Evolutionary conservation across 2,797 vertebrate species (phyloP).

Genomic region (Lemur catta): DNA sequence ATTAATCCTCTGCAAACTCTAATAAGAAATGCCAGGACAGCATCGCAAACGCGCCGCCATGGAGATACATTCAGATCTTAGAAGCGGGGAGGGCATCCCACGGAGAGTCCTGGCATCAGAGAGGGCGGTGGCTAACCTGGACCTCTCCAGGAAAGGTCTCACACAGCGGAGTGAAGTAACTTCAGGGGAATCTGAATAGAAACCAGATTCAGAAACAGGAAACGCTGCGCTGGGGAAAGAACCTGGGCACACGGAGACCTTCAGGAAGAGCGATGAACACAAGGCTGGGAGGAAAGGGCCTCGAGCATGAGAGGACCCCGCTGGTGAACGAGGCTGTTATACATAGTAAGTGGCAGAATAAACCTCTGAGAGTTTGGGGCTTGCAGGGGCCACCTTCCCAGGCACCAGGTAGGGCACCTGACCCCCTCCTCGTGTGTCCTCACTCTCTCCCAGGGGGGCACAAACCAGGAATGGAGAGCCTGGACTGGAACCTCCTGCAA

Average conservation of each 20-base stretch:
- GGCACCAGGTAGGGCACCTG: fast-evolving
- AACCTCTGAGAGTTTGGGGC: neutral
- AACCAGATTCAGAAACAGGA: neutral
- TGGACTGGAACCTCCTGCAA: neutral
- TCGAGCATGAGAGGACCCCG: neutral
- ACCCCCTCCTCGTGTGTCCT: neutral
- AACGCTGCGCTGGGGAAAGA: fast-evolving
- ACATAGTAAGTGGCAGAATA: neutral
- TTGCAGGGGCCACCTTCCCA: fast-evolving
- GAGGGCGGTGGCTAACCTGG: neutral
- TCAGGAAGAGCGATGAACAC: neutral
- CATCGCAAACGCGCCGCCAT: neutral
- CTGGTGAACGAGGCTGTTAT: neutral
- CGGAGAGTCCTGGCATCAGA: neutral
- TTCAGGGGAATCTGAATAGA: neutral
- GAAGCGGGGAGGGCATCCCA: fast-evolving
- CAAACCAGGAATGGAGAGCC: fast-evolving
- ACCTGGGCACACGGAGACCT: neutral
- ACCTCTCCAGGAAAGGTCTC: neutral
- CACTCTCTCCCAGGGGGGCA: neutral
- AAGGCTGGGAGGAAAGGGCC: neutral
- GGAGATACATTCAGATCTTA: neutral
- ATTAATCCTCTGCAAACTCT: neutral
- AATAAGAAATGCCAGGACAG: neutral
- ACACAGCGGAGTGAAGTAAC: neutral